Percentiles rank a stretch among this genome's conserved stretches.
phyloP scores from a whole-genome alignment of 2,888 invertebrate species.

The Drosophila pegasa region DNA sequence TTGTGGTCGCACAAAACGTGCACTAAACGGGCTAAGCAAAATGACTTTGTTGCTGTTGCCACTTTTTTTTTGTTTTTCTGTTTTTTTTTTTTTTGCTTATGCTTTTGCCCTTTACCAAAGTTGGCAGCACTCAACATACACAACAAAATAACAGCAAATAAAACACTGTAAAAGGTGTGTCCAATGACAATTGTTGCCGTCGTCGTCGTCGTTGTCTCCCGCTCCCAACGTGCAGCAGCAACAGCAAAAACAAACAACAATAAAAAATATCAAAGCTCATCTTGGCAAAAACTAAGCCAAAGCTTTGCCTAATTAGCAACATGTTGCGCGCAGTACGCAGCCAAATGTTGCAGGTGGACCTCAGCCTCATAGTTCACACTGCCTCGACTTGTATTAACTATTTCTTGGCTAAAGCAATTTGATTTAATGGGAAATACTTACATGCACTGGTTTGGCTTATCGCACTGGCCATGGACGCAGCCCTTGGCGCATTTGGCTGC shows the following conservation, averaged over 20 bases:
- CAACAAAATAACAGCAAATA: constrained; percentile 60
- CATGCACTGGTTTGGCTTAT: constrained; percentile 97
- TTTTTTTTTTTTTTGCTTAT: constrained; percentile 11
- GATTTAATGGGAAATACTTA: constrained; percentile 87
- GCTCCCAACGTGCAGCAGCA: constrained; percentile 37
- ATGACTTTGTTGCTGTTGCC: constrained; percentile 19
- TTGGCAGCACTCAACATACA: constrained; percentile 56
- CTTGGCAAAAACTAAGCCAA: constrained; percentile 28
- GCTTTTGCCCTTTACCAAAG: constrained; percentile 59
- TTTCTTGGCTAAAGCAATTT: constrained; percentile 24
- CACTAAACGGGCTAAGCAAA: constrained; percentile 63
- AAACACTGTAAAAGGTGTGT: constrained; percentile 61
- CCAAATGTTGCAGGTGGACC: constrained; percentile 25
- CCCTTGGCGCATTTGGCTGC: constrained; percentile 96
- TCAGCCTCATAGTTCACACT: background rate
- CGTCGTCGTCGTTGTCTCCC: constrained; percentile 15
- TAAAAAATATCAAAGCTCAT: constrained; percentile 35
- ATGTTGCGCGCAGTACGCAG: constrained; percentile 32
- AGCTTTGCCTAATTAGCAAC: constrained; percentile 44
- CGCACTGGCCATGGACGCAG: constrained; percentile 97
- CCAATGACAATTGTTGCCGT: constrained; percentile 49
- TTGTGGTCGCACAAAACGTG: constrained; percentile 75
- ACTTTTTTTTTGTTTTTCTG: background rate
- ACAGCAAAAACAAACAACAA: constrained; percentile 15
- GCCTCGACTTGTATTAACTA: background rate